These are phyloP conservation scores for Masticophis lateralis DNA, from an alignment of 2,797 vertebrate species.

Conservation along the genomic window DNA sequence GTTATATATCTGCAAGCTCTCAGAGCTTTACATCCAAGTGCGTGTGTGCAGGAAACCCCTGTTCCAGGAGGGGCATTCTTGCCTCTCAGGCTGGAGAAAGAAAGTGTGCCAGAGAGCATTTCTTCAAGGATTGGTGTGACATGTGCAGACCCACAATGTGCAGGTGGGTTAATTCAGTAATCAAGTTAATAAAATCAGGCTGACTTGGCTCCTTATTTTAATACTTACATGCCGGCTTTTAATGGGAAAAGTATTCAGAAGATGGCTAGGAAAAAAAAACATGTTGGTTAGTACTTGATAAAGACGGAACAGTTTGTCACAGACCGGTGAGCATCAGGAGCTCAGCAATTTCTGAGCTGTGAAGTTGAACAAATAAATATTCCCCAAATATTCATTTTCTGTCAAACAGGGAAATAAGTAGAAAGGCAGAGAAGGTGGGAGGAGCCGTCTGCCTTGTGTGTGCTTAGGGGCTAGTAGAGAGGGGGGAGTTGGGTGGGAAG, in stretches of 20 bases:
- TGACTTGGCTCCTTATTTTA: background rate
- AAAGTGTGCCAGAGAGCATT: background rate
- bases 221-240: background rate
- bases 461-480: background rate
- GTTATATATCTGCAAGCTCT: background rate
- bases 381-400: background rate
- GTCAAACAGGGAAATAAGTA: background rate
- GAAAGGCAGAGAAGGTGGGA: background rate
- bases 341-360: background rate
- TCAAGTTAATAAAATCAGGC: background rate
- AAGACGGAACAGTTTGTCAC: background rate
- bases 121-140: background rate
- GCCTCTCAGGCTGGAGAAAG: background rate
- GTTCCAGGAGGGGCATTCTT: background rate
- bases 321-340: background rate
- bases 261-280: background rate
- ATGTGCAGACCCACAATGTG: background rate
- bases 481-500: background rate
- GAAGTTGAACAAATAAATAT: background rate
- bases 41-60: background rate
- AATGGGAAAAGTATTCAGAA: background rate
- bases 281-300: background rate
- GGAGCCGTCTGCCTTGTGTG: too few species aligned
- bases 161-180: background rate
- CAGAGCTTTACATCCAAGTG: background rate